Evolutionary conservation across 1,140 invertebrate genomes (phyloP).

Genomic region (Monochamus saltuarius): DNA sequence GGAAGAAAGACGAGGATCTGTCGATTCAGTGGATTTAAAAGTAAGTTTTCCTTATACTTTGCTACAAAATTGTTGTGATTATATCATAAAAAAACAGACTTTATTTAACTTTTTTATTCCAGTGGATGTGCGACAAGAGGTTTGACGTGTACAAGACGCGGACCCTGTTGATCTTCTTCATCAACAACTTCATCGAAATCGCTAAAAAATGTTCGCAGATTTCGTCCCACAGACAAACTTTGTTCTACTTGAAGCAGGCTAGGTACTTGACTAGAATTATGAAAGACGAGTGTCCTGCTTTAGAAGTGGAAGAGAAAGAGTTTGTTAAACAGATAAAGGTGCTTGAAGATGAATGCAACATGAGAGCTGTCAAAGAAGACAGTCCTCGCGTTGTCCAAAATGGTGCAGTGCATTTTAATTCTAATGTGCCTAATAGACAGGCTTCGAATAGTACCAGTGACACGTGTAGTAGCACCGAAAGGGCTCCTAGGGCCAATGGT

Average conservation of each 20-base stretch:
- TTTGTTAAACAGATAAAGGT: conserved; percentile 12
- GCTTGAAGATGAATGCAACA: conserved; percentile 16
- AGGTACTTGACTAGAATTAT: conserved; percentile 65
- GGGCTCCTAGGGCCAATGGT: neutral
- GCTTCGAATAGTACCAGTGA: conserved; percentile 21
- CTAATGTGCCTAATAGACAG: conserved; percentile 16
- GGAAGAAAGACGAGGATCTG: conserved; percentile 18
- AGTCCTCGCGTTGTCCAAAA: neutral
- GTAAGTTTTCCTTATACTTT: conserved; percentile 1
- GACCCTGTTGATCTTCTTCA: conserved; percentile 66
- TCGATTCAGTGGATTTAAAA: conserved; percentile 21
- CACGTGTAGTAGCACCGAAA: neutral
- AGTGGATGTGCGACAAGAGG: conserved; percentile 27
- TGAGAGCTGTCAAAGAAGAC: neutral
- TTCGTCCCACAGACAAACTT: conserved; percentile 51
- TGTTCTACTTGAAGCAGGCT: conserved; percentile 60
- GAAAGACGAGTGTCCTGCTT: conserved; percentile 56
- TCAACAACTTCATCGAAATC: conserved; percentile 68
- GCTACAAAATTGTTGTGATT: no score
- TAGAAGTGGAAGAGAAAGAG: conserved; percentile 42
- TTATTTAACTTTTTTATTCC: conserved; percentile 21
- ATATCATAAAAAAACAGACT: conserved; percentile 1
- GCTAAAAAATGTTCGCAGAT: conserved; percentile 62
- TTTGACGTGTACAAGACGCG: conserved; percentile 29
- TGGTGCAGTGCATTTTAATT: conserved; percentile 4